These are phyloP conservation scores for Drosophila borealis DNA, from an alignment of 2,888 invertebrate genomes.

Conservation along the genomic window DNA sequence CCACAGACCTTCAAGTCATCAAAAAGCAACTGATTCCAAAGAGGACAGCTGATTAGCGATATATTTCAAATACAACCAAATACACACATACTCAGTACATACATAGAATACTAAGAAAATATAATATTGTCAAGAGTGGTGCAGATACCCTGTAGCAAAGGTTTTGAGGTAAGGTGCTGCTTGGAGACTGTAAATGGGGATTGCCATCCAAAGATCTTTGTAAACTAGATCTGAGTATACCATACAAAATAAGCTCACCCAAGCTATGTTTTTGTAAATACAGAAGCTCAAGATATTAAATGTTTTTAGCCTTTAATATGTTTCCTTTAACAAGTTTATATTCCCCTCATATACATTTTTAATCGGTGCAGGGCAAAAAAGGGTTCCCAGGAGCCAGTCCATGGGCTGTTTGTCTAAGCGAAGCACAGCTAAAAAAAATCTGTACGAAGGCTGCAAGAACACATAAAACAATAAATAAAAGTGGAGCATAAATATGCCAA, in stretches of 20 bases:
- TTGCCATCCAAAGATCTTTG: no score
- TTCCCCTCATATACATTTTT: background rate
- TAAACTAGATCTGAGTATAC: no score
- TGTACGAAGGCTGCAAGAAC: slow-evolving; percentile 26
- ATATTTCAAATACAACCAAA: slow-evolving; percentile 56
- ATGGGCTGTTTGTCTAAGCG: slow-evolving; percentile 62
- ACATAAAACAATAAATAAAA: slow-evolving; percentile 66
- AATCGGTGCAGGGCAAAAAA: slow-evolving; percentile 32
- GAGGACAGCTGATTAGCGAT: slow-evolving; percentile 60
- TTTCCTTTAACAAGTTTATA: background rate
- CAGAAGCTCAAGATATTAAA: no score
- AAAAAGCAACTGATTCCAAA: slow-evolving; percentile 36
- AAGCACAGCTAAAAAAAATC: slow-evolving; percentile 39
- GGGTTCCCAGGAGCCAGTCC: slow-evolving; percentile 42
- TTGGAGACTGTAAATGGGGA: no score
- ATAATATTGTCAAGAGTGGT: background rate
- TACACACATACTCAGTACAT: slow-evolving; percentile 17
- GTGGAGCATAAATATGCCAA: slow-evolving; percentile 72
- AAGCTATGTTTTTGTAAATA: no score
- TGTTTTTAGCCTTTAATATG: no score
- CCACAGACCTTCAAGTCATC: slow-evolving; percentile 25
- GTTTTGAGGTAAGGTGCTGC: no score
- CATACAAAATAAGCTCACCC: no score
- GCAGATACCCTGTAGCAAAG: slow-evolving; percentile 4
- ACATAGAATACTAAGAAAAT: slow-evolving; percentile 1